Evolutionary conservation across 2,888 invertebrate genomes (phyloP).

Genomic region (Erebia epiphron): DNA sequence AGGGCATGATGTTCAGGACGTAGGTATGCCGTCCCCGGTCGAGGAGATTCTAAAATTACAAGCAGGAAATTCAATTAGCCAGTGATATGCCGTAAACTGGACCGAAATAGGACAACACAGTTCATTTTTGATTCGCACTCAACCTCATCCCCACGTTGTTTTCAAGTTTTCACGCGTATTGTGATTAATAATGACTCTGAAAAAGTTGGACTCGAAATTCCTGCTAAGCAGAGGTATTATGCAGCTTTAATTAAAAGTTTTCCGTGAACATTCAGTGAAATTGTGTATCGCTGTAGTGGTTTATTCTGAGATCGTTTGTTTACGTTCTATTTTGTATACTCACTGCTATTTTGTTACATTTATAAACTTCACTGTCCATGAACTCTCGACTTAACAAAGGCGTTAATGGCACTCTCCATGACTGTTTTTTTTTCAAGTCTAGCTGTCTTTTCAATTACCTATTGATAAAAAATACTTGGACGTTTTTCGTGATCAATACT

Average conservation of each 20-base stretch:
- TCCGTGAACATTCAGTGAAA: slow-evolving; percentile 11
- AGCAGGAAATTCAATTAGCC: slow-evolving; percentile 80
- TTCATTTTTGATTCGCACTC: slow-evolving; percentile 69
- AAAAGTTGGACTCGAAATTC: slow-evolving; percentile 60
- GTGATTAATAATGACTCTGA: slow-evolving; percentile 55
- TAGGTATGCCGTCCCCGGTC: slow-evolving; percentile 32
- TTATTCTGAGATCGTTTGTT: slow-evolving; percentile 11
- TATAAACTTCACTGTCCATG: not conserved
- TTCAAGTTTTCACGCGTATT: slow-evolving; percentile 25
- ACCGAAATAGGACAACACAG: slow-evolving; percentile 71
- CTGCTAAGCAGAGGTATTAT: slow-evolving; percentile 57
- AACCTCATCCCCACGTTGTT: slow-evolving; percentile 45
- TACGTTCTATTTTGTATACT: not conserved
- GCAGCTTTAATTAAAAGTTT: slow-evolving; percentile 23
- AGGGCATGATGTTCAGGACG: slow-evolving; percentile 24
- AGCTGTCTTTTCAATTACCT: not conserved
- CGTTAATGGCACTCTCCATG: not conserved
- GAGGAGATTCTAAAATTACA: slow-evolving; percentile 60
- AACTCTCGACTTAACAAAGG: not conserved
- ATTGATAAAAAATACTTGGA: not conserved
- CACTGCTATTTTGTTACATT: not conserved
- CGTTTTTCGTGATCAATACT: not conserved
- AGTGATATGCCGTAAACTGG: slow-evolving; percentile 74
- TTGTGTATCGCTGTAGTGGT: slow-evolving; percentile 10
- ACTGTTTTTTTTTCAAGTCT: not conserved